A percentile compares a stretch with the other conserved stretches of the same genome.
Conservation (phyloP, 2,888 invertebrate species). For the Pandemis cinnamomeana region DNA sequence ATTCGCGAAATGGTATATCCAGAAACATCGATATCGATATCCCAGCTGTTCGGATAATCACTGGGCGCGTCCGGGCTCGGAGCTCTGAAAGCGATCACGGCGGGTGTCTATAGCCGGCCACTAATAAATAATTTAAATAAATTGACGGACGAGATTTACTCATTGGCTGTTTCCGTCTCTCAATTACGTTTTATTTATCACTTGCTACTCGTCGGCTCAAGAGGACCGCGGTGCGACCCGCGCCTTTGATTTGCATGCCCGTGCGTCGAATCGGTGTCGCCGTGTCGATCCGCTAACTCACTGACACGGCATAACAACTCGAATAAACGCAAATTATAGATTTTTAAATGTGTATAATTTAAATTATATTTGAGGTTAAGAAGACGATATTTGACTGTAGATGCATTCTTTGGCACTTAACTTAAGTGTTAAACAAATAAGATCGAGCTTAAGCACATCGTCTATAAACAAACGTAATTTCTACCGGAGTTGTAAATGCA, state of each 20-base stretch:
- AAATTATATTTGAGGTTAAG: not conserved
- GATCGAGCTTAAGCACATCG: too few species aligned
- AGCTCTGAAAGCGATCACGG: slow-evolving; percentile 77
- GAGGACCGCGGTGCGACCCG: slow-evolving; percentile 56
- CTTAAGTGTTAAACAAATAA: too few species aligned
- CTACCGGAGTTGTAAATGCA: too few species aligned
- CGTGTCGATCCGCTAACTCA: slow-evolving; percentile 28
- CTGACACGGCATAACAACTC: slow-evolving; percentile 22
- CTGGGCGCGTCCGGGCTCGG: slow-evolving; percentile 74
- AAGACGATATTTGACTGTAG: not conserved
- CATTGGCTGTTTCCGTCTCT: slow-evolving; percentile 84
- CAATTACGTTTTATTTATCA: slow-evolving; percentile 85
- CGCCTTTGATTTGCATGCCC: slow-evolving; percentile 52
- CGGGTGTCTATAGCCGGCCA: slow-evolving; percentile 83
- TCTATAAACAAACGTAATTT: too few species aligned
- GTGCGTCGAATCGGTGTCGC: slow-evolving; percentile 28
- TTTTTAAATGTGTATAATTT: not conserved
- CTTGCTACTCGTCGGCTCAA: slow-evolving; percentile 76
- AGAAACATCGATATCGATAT: slow-evolving; percentile 54
- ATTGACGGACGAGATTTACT: slow-evolving; percentile 85
- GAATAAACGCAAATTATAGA: slow-evolving; percentile 13
- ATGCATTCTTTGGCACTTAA: too few species aligned
- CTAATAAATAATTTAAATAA: slow-evolving; percentile 85
- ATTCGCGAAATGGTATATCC: not conserved
- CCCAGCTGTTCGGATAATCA: slow-evolving; percentile 52